Evolutionary conservation across 2,888 invertebrate genomes (phyloP), one percentile per base, ranked within the genome.

Genomic region (Piscicola geometra): DNA sequence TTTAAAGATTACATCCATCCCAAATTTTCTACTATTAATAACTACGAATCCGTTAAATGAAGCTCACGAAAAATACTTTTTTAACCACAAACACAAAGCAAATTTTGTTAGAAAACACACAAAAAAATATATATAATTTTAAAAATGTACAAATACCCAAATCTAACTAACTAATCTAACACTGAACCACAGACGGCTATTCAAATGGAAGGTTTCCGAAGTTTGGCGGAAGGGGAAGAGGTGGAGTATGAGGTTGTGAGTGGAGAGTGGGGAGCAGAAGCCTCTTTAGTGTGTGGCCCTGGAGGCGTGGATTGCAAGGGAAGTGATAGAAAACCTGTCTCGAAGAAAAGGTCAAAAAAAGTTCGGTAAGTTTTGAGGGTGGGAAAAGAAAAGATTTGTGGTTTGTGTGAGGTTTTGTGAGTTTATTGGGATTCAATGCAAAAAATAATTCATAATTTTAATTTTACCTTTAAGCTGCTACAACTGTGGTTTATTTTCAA

Each of bases 401-500:
- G 28, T 15, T 18, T 69, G 70, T 15, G 30, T 32, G 12, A 21
- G n/a, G 47, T 60, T 56, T 18, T 64, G 66, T 66, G 18, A 25
- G 18, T 21, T 33, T n/a, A n/a, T n/a, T n/a, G n/a, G 70, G 35
- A 32, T 33, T 70, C 35, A 12, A n/a, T 71, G 41, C 21, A 21
- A 21, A 28, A 66, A 21, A 28, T 12, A 71, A 47, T 28, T n/a
- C 9, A n/a, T 25, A n/a, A 18, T 28, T 72, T n/a, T n/a, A n/a
- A n/a, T n/a, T n/a, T n/a, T n/a, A 15, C 60, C 74, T 81, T 80
- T 2, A 85, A 92, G 93, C 84, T 94, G 94, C 87, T 94, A 93
- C 86, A 94, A 94, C 85, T 94, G 94, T 83, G 93, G 94, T 2
- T 92, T 93, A 86, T 93, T 93, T 84, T 92, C 93, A 71, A 93